A percentile compares a stretch with the other conserved stretches of the same genome.
Conservation (phyloP, 92 coral and sea anemone species). For the Actinernus sp. region DNA sequence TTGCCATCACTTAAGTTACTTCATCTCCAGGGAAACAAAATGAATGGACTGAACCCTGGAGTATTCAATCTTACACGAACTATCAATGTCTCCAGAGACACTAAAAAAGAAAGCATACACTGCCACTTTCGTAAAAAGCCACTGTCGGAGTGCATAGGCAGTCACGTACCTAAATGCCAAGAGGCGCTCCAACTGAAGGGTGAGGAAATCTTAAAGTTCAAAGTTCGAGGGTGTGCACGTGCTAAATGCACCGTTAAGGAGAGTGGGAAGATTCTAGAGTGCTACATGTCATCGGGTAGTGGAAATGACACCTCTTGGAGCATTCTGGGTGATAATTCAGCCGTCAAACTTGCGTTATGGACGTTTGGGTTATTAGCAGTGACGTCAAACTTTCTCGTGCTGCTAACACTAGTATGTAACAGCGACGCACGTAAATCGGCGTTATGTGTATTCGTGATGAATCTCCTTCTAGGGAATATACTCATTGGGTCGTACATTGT, state of each 20-base stretch:
- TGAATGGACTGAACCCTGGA: constrained; percentile 35
- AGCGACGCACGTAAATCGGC: constrained; percentile 78
- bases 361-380: constrained; percentile 90
- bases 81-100: constrained; percentile 64
- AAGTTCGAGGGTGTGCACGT: constrained; percentile 65
- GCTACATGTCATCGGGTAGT: constrained; percentile 45
- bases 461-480: constrained; percentile 77
- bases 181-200: constrained; percentile 58
- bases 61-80: constrained; percentile 62
- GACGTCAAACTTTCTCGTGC: constrained; percentile 75
- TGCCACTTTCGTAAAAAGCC: constrained; percentile 79
- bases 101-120: constrained; percentile 66
- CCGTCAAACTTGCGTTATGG: constrained; percentile 87
- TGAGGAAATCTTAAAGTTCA: constrained; percentile 55
- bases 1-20: constrained; percentile 56
- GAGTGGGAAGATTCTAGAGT: constrained; percentile 30
- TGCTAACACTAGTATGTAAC: constrained; percentile 77
- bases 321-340: constrained; percentile 83
- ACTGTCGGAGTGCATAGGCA: constrained; percentile 59
- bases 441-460: constrained; percentile 85
- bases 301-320: constrained; percentile 66
- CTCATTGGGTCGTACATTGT: constrained; percentile 78
- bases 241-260: constrained; percentile 73
- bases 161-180: constrained; percentile 51
- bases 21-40: constrained; percentile 55